Base-by-base conservation (phyloP, 2,888 invertebrate species). In the Galeopsomyia nigrocyanea region DNA sequence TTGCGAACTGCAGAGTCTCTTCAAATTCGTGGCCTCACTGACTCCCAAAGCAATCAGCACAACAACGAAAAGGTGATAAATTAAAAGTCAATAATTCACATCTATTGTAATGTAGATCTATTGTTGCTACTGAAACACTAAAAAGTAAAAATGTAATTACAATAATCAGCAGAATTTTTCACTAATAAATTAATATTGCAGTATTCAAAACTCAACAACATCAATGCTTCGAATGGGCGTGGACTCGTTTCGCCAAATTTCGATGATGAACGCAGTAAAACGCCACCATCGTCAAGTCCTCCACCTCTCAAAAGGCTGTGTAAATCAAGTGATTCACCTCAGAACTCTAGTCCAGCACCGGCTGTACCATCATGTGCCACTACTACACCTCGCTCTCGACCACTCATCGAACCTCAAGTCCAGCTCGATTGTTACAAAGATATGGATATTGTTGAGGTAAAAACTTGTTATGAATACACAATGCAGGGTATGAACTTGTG, bases 1-100 rank as follows among this genome's bases (percentile, higher is more conserved):
- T 88, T 94, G 79, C 91, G 92, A 80, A 94, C 93, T 47, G 94
- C 94, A 60, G 93, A 94, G 86, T 93, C 93, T 76, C 88, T 94
- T 76, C 93, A 93, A 88, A 93, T 94, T 79, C 89, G 93, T 81
- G 94, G 94, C 77, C 89, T 94, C 83, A 93, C 93, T 55, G 93
- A 94, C 81, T 84, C 87, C 78, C 84, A 87, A 81, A 84, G 82
- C 78, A 85, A 81, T 81, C 86, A 86, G 80, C 85, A 86, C 81
- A 84, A 84, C 82, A 84, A 84, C 81, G 86, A 86, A 83, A 87
- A 84, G 83, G 86, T 84, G 78, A 46, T 17, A 19, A 57, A 10
- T 39, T 19, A 19, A 49, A 19, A 56, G n/a, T 13, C 51, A 10
- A 16, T 46, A 17, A 39, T 10, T 39, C 5, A 26, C 5, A 57